Base-by-base conservation (phyloP, 1,140 invertebrate species). In the Trichonephila clavipes region DNA sequence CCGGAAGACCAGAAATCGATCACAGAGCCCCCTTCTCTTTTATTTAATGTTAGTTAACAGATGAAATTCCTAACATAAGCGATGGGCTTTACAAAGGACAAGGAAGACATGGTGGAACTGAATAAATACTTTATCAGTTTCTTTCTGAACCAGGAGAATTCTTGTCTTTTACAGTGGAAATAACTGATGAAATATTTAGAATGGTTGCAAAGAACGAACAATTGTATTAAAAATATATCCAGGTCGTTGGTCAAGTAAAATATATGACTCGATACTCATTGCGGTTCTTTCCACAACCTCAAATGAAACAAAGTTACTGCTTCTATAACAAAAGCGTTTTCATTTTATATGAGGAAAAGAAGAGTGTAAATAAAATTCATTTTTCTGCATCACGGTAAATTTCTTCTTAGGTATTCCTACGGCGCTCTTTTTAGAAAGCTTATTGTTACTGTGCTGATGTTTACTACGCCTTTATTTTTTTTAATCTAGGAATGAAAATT, bases 31-130 rank as follows among this genome's bases (percentile, higher is more conserved):
- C 40, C 62, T 72, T 44, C 21, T 66, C 18, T 69, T 69, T 64
- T 69, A 88, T 88, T 66, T 88, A 69, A 88, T 88, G 87, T 88
- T 88, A 88, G 87, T 88, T 88, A 88, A 88, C 64, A 51, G 87
- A 88, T 88, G 64, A 88, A 88, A 88, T 88, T 88, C 62, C 62
- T 21, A 88, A 88, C 87, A 64, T 88, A 88, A 88, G 69, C 87
- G 87, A 88, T 88, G 87, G 69, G 87, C 72, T 88, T 88, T 88
- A 88, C 34, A 88, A 69, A 72, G 66, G 28, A 69, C n/a, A 88
- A 21, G 19, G 3, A n/a, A 21, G 21, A 64, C 19, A 72, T 19
- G 34, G 19, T n/a, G n/a, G 51, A 59, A 58, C 51, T 8, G 8
- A 28, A 90, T 90, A 90, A 90, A 90, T 90, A 59, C 51, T 90